Base-by-base conservation (phyloP, 2,888 invertebrate genomes). In the Dynastes tityus region DNA sequence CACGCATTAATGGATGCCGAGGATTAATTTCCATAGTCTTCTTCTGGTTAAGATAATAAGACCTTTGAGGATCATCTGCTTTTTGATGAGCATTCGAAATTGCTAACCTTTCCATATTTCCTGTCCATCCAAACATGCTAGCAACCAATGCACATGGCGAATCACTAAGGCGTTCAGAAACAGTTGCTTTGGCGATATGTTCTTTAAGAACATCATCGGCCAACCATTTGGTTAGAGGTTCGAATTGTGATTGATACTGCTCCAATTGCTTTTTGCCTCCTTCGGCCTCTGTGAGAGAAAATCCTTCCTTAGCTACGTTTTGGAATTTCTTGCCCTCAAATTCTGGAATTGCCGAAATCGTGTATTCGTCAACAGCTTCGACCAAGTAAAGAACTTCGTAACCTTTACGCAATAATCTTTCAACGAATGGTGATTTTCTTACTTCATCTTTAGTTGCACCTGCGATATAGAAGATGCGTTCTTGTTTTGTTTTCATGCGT, bases 251-350 rank as follows among this genome's bases (percentile, higher is more conserved):
- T 88, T 95, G 94, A 80, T 95, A 87, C 78, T 92, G 92, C 87
- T 97, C 97, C 85, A 94, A 89, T 82, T 92, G 92, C 87, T 95
- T 95, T 89, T 96, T 95, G 81, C 90, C 90, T 82, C 89, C 90
- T 84, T 92, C 92, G 16, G 90, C 91, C 85, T 97, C 96, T 64
- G 95, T 93, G 8, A 99, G 89, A 83, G 94, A 93, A 87, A 99
- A 94, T 49, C 98, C 98, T 91, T 99, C 99, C 90, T 99, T 99
- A 83, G 99, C 99, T 76, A 98, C 97, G 89, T 99, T 99, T 90
- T 98, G 98, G 95, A 99, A 99, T 90, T 98, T 99, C 91, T 98
- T 97, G 76, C 98, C 97, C 86, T 99, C 99, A 89, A 96, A 99
- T 90, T 99, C 99, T 1, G 99, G 98, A 88, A 99, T 91, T 65